These are phyloP conservation scores for Diadema setosum DNA, from an alignment of 35 echinoderm and acorn worm genomes.

Conservation along the genomic window DNA sequence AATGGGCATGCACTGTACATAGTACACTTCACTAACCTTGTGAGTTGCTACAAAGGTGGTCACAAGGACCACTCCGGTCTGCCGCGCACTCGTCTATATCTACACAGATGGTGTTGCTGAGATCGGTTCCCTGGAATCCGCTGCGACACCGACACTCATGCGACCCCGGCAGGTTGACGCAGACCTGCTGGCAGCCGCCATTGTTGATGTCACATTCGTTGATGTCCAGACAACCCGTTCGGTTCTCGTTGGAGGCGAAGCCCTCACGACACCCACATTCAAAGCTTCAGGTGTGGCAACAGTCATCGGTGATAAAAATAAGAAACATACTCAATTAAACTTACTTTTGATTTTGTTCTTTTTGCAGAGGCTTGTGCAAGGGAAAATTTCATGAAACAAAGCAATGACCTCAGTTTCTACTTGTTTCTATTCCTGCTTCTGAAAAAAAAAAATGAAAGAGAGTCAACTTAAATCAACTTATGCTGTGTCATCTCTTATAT, in stretches of 20 bases:
- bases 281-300: slow-evolving; percentile 79
- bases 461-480: too few relatives aligned
- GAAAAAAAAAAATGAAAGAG: too few relatives aligned
- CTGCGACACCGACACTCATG: slow-evolving; percentile 84
- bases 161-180: slow-evolving; percentile 68
- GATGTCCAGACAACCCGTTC: slow-evolving; percentile 76
- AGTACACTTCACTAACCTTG: slow-evolving; percentile 60
- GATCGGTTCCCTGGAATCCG: slow-evolving; percentile 67
- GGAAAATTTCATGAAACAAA: too few relatives aligned
- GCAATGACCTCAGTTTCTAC: too few relatives aligned
- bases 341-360: too few relatives aligned
- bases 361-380: too few relatives aligned
- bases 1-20: too few relatives aligned
- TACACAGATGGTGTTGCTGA: slow-evolving; percentile 64
- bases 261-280: slow-evolving; percentile 71
- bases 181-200: slow-evolving; percentile 89
- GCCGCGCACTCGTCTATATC: slow-evolving; percentile 94
- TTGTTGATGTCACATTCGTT: slow-evolving; percentile 81
- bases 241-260: slow-evolving; percentile 59
- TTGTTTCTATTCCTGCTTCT: too few relatives aligned
- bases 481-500: too few relatives aligned
- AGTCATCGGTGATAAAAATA: too few relatives aligned
- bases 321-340: too few relatives aligned
- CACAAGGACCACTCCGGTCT: slow-evolving; percentile 77
- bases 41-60: slow-evolving; percentile 68